Conservation (phyloP, 2,113 vertebrate genomes). For the Trematomus loennbergii region DNA sequence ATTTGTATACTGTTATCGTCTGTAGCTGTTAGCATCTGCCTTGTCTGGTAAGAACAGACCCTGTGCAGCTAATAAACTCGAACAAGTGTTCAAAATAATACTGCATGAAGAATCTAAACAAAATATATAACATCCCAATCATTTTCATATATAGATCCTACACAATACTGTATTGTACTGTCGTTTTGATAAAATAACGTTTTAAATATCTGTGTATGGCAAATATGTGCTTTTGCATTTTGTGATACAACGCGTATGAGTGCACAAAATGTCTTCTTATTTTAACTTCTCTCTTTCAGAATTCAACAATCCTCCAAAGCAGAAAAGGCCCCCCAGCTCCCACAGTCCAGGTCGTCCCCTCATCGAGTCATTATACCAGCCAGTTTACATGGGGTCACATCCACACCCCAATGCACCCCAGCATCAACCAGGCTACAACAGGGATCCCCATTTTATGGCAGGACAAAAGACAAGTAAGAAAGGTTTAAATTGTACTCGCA, state of each 20-base stretch:
- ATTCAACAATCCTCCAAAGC: not conserved
- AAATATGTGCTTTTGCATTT: not conserved
- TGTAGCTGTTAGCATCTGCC: too few relatives aligned
- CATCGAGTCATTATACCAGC: not conserved
- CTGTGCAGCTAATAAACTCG: too few relatives aligned
- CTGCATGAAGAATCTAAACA: too few relatives aligned
- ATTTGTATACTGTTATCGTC: too few relatives aligned
- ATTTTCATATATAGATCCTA: too few relatives aligned
- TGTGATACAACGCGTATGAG: not conserved
- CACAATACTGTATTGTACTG: not conserved
- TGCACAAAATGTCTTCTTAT: not conserved
- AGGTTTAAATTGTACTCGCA: not conserved
- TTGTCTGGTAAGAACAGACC: too few relatives aligned
- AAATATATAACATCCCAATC: too few relatives aligned
- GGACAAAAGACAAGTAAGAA: not conserved
- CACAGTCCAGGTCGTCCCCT: slow-evolving; percentile 25
- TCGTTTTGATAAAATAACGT: not conserved
- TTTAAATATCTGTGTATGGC: not conserved
- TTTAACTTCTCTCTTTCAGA: not conserved
- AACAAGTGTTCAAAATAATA: too few relatives aligned
- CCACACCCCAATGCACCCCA: not conserved
- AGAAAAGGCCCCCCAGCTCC: not conserved
- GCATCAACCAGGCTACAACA: not conserved
- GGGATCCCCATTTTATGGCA: not conserved
- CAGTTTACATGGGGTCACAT: not conserved